Conservation (phyloP, 2,797 vertebrate species). For the Leptodactylus fallax region DNA sequence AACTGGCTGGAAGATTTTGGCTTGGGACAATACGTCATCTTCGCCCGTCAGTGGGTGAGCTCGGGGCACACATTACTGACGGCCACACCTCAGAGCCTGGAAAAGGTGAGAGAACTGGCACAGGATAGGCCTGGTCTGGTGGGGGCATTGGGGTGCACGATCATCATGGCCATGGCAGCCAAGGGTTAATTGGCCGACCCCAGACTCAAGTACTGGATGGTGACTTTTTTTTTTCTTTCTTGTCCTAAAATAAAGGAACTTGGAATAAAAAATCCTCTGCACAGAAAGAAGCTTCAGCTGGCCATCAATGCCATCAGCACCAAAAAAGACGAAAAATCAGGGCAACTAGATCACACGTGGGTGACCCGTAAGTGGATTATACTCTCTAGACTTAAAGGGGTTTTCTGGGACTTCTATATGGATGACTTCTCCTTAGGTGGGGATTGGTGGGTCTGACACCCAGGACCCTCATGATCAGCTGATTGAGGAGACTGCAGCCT, state of each 20-base stretch:
- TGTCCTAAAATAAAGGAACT: conserved; percentile 83
- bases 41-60: conserved; percentile 93
- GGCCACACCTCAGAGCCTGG: conserved; percentile 92
- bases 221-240: not conserved
- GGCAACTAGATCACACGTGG: conserved; percentile 94
- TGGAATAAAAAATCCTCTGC: conserved; percentile 93
- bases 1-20: conserved; percentile 95
- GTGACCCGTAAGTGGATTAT: conserved; percentile 88
- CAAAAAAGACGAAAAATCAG: conserved; percentile 90
- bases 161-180: no score
- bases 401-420: no score
- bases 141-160: no score
- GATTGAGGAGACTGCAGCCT: no score
- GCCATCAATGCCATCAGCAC: conserved; percentile 88
- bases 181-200: no score
- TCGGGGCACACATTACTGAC: conserved; percentile 91
- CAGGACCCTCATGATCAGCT: no score
- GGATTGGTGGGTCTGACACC: no score
- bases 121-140: no score
- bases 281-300: conserved; percentile 95
- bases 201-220: not conserved
- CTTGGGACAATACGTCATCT: conserved; percentile 90
- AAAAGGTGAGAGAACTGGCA: conserved; percentile 84
- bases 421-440: no score
- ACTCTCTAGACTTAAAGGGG: not conserved